Conservation (phyloP, 92 coral and sea anemone species). For the Porites evermanni region DNA sequence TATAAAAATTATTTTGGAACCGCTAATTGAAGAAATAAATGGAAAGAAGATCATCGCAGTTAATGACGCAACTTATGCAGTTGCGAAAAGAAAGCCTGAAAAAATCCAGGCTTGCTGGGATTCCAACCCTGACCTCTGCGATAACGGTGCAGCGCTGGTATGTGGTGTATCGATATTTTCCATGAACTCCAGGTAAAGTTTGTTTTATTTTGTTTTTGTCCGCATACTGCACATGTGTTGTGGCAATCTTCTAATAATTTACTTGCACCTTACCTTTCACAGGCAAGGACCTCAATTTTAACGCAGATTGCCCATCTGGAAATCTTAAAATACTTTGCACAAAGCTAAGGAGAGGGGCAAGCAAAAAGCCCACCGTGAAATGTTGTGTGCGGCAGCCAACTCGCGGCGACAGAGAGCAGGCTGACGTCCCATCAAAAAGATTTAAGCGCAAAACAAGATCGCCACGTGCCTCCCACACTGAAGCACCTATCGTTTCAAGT, state of each 20-base stretch:
- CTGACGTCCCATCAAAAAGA: conserved; percentile 29
- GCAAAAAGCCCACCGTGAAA: conserved; percentile 55
- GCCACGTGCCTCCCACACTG: conserved; percentile 11
- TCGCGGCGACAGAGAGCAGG: conserved; percentile 1
- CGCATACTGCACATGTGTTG: neutral
- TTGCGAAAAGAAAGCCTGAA: no score
- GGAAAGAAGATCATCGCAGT: no score
- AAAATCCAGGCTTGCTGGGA: no score
- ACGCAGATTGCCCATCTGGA: conserved; percentile 72
- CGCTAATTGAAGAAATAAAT: no score
- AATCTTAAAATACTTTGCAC: conserved; percentile 87
- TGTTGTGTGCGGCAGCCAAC: conserved; percentile 42
- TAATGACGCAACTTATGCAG: no score
- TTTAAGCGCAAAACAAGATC: conserved; percentile 55
- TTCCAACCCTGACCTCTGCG: no score
- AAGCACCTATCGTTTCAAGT: neutral
- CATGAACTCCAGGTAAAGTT: no score
- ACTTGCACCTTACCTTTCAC: conserved; percentile 18
- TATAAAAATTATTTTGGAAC: no score
- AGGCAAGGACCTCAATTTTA: conserved; percentile 90
- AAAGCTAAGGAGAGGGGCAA: conserved; percentile 71
- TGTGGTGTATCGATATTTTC: no score
- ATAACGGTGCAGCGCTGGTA: no score
- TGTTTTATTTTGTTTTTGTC: no score
- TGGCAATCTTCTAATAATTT: neutral